These are phyloP conservation scores for Orcinus orca DNA, from an alignment of 2,113 vertebrate species.

Conservation along the genomic window DNA sequence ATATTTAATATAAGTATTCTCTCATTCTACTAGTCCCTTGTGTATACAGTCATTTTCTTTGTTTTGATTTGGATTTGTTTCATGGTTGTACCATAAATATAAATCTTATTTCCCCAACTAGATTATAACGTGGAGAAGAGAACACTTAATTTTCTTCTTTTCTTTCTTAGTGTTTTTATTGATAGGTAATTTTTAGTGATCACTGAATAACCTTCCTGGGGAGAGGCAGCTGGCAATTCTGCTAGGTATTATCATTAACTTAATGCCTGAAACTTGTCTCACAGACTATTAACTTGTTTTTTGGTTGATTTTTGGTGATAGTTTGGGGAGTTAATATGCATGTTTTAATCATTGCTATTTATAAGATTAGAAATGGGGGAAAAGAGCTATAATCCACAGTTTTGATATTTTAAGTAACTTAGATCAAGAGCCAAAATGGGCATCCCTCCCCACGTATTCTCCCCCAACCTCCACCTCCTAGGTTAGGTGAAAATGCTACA, in stretches of 20 bases:
- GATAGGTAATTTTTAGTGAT: not conserved
- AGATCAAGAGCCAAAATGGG: not conserved
- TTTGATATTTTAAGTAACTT: not conserved
- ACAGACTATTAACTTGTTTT: not conserved
- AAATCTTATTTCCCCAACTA: not conserved
- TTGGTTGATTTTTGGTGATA: not conserved
- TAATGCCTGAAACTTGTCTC: not conserved
- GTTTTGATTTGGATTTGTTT: not conserved
- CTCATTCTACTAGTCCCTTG: not conserved
- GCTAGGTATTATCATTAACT: not conserved
- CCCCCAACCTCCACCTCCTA: no score
- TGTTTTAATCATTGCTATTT: not conserved
- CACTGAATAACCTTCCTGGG: not conserved
- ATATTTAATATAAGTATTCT: not conserved
- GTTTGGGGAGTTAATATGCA: not conserved
- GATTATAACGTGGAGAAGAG: not conserved
- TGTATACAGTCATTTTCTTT: not conserved
- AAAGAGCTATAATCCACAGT: not conserved
- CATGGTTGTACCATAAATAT: not conserved
- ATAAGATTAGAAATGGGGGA: not conserved
- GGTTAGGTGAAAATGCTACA: not conserved
- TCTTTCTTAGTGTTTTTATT: conserved; percentile 18
- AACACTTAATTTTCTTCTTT: not conserved
- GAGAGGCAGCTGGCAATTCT: not conserved
- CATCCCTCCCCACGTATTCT: not conserved